Conservation (phyloP, 2,888 invertebrate species). For the Dorcus hopei region DNA sequence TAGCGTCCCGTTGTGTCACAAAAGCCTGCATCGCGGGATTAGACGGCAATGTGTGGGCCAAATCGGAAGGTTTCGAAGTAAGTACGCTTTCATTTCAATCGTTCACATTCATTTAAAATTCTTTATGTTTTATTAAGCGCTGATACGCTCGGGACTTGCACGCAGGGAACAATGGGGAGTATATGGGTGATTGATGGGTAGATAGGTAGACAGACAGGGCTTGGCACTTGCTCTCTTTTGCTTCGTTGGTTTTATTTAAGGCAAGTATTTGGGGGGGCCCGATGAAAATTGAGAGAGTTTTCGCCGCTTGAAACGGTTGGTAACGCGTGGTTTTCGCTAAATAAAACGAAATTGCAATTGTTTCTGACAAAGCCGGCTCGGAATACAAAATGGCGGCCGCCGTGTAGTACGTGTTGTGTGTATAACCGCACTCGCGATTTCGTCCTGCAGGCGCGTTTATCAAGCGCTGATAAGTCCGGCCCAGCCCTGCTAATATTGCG, state of each 20-base stretch:
- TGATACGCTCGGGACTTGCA: not conserved
- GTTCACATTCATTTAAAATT: too few relatives aligned
- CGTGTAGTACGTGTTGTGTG: constrained; percentile 40
- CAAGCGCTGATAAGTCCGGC: too few relatives aligned
- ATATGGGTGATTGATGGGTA: too few relatives aligned
- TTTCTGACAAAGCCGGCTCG: constrained; percentile 33
- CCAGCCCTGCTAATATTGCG: too few relatives aligned
- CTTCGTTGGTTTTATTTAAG: too few relatives aligned
- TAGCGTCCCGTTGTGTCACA: constrained; percentile 91
- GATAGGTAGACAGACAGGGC: too few relatives aligned
- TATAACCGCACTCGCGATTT: constrained; percentile 24
- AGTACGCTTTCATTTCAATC: constrained; percentile 51
- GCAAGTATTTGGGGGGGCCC: too few relatives aligned
- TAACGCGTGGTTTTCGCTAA: too few relatives aligned
- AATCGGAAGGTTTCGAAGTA: constrained; percentile 91
- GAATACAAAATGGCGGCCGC: constrained; percentile 44
- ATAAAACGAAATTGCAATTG: not conserved
- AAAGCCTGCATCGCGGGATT: constrained; percentile 94
- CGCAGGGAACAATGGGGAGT: not conserved
- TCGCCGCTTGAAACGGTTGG: too few relatives aligned
- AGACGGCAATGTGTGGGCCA: constrained; percentile 94
- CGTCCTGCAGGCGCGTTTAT: not conserved
- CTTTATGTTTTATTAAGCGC: constrained; percentile 17
- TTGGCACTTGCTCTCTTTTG: too few relatives aligned
- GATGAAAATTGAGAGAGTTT: too few relatives aligned